Evolutionary conservation across 2,888 invertebrate species (phyloP).

Genomic region (Nephrotoma appendiculata): DNA sequence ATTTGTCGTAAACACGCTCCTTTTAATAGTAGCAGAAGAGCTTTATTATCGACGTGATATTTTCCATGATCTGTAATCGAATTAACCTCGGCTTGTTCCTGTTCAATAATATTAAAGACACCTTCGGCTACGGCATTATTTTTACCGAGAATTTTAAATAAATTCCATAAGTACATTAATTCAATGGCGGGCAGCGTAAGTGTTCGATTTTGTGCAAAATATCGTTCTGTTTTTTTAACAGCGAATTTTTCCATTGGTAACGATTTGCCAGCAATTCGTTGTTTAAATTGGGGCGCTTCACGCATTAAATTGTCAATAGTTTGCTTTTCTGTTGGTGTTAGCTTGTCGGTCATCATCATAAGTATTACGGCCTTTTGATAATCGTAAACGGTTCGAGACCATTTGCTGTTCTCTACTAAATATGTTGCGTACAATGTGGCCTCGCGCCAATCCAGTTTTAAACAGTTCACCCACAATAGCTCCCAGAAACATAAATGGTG

Average conservation of each 20-base stretch:
- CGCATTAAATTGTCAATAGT: conserved; percentile 51
- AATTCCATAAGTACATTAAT: conserved; percentile 85
- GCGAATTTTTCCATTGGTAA: conserved; percentile 95
- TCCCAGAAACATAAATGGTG: conserved; percentile 93
- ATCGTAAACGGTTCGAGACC: conserved; percentile 85
- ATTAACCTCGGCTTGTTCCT: conserved; percentile 28
- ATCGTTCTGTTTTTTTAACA: conserved; percentile 70
- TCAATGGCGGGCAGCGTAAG: conserved; percentile 75
- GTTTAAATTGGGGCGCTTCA: conserved; percentile 64
- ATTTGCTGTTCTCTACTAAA: conserved; percentile 64
- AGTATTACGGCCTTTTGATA: conserved; percentile 80
- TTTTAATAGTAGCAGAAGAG: conserved; percentile 60
- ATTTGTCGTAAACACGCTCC: conserved; percentile 72
- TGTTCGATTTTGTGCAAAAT: conserved; percentile 52
- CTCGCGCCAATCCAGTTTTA: conserved; percentile 60
- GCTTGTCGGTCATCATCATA: conserved; percentile 48
- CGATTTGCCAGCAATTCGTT: conserved; percentile 90
- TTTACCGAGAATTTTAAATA: conserved; percentile 67
- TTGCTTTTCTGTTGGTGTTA: conserved; percentile 35
- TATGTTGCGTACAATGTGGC: conserved; percentile 56
- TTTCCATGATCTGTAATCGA: conserved; percentile 11
- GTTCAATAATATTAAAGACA: conserved; percentile 47
- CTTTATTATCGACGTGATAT: conserved; percentile 55
- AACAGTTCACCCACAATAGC: conserved; percentile 72
- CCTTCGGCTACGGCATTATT: conserved; percentile 45